Evolutionary conservation across 2,797 vertebrate genomes (phyloP).

Genomic region (Siniperca scherzeri): DNA sequence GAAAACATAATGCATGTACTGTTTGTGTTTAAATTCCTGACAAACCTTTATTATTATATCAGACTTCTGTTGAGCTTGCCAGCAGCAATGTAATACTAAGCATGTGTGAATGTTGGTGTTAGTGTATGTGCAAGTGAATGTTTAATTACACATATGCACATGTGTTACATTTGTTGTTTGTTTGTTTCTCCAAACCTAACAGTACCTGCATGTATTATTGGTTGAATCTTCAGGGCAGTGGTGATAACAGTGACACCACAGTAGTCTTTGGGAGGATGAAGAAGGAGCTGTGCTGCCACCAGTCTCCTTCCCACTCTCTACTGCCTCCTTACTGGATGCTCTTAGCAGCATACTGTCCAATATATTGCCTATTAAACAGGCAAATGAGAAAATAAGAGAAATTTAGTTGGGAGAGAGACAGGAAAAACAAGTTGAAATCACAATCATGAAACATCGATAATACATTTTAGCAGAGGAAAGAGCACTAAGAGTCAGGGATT

Average conservation of each 20-base stretch:
- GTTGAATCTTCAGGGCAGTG: slow-evolving; percentile 94
- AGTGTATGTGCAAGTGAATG: background rate
- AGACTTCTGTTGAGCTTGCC: background rate
- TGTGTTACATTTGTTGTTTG: background rate
- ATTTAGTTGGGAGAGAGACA: slow-evolving; percentile 20
- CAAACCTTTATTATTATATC: background rate
- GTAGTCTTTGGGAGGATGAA: slow-evolving; percentile 87
- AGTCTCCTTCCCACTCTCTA: slow-evolving; percentile 87
- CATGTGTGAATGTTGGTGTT: background rate
- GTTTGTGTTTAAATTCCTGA: background rate
- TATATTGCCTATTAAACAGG: slow-evolving; percentile 82
- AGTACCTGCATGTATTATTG: slow-evolving; percentile 96
- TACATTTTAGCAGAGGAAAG: slow-evolving; percentile 6
- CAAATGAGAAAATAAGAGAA: slow-evolving; percentile 33
- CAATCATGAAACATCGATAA: slow-evolving; percentile 25
- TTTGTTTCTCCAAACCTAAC: slow-evolving; percentile 22
- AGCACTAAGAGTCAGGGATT: background rate
- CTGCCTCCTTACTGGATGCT: slow-evolving; percentile 89
- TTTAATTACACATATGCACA: background rate
- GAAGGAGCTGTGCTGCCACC: slow-evolving; percentile 87
- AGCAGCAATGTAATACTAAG: too few relatives aligned
- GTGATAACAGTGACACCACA: slow-evolving; percentile 94
- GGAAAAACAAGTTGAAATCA: slow-evolving; percentile 11
- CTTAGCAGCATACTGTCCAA: slow-evolving; percentile 91
- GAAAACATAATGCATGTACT: background rate